Percentiles rank a stretch among this genome's conserved stretches.
Conservation (phyloP, 2,113 vertebrate species). For the Jacana jacana region DNA sequence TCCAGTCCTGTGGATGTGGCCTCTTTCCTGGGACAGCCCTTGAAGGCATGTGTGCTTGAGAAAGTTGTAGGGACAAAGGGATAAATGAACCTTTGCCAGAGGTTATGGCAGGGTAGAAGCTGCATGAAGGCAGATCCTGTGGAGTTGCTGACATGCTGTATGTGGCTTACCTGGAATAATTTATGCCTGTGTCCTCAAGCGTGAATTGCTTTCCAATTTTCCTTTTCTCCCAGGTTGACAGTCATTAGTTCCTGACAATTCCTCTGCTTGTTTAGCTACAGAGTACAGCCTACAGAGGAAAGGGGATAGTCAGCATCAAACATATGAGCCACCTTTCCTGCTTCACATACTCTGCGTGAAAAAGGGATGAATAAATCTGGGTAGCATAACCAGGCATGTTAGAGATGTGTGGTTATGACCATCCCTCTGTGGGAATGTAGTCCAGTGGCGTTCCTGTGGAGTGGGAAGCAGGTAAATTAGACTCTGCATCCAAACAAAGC, state of each 20-base stretch:
- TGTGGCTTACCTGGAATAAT: slow-evolving; percentile 24
- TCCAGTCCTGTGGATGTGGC: not conserved
- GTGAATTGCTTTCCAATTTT: not conserved
- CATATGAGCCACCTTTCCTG: not conserved
- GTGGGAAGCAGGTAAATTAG: rapidly evolving
- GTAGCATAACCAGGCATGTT: not conserved
- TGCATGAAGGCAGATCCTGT: not conserved
- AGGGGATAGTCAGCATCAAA: not conserved
- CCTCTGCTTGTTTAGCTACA: not conserved
- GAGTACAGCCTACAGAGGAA: not conserved
- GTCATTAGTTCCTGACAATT: slow-evolving; percentile 29
- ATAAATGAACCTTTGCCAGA: not conserved
- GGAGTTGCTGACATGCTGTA: not conserved
- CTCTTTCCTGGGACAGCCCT: not conserved
- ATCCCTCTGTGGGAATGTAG: not conserved
- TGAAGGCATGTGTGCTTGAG: not conserved
- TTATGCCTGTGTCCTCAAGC: slow-evolving; percentile 11
- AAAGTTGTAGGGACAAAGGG: slow-evolving; percentile 1
- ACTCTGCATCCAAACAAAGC: not conserved
- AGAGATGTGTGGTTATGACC: not conserved
- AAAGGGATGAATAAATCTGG: not conserved
- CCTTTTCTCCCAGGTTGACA: slow-evolving; percentile 1
- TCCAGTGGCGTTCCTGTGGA: not conserved
- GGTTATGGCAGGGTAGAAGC: not conserved
- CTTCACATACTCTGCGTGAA: not conserved